Evolutionary conservation across 1,140 invertebrate genomes (phyloP), one percentile per base, ranked within the genome.

Genomic region (Potamilus streckersoni): DNA sequence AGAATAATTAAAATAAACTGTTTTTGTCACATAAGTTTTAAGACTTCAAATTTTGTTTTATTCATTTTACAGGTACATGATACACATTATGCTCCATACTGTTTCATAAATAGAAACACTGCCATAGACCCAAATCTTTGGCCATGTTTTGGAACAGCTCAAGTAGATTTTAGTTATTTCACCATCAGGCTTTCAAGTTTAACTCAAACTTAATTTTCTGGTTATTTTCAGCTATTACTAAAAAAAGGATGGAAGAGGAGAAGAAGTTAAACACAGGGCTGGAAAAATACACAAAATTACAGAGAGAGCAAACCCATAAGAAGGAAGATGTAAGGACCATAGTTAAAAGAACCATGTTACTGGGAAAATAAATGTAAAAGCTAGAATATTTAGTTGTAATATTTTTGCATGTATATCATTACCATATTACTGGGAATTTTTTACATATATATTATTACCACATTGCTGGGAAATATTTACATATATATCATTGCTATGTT

Each of bases 181-280:
- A 6, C 8, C 31, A 31, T 20, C 31, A 17, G 31, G 8, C 19
- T 23, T 5, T 66, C 6, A 19, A 31, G 12, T 12, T 66, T 61
- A 20, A 13, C 0, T 27, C 8, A 20, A 55, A 19, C 31, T n/a
- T 57, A 74, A 38, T 19, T 58, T 69, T 70, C n/a, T 70, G 66
- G n/a, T 78, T 59, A 68, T 65, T 83, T 80, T 31, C 78, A 89
- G 88, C 84, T 58, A 85, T 89, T 27, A 87, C 83, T 63, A 87
- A 87, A 74, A 88, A 89, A 71, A 79, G 86, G 57, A 74, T 87
- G 71, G 78, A 80, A 61, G 86, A 88, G 60, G 88, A 89, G 19
- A 88, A 88, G 68, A 87, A 86, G 66, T 81, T 90, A n/a, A 84
- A 84, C 63, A 82, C 86, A 68, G 86, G 85, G 23, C 69, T 89